Percentiles rank a stretch among this genome's conserved stretches.
Evolutionary conservation across 2,113 vertebrate species (phyloP).

Genomic region (Microcebus murinus): DNA sequence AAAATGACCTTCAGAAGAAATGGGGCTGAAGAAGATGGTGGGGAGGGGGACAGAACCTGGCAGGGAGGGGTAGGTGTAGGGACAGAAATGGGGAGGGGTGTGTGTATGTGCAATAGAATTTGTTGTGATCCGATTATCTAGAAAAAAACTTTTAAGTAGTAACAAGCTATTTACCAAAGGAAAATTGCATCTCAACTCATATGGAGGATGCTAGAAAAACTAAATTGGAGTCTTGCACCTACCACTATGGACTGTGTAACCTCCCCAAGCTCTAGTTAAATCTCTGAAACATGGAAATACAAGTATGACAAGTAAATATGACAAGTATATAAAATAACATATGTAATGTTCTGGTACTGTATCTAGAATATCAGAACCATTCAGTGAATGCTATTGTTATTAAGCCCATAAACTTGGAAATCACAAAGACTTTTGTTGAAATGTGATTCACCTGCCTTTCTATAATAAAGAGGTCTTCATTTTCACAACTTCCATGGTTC

Average conservation of each 20-base stretch:
- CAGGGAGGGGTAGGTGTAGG: background rate
- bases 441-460: background rate
- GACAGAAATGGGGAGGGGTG: fast-evolving
- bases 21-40: background rate
- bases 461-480: background rate
- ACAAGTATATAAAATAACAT: background rate
- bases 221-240: background rate
- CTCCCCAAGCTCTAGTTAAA: background rate
- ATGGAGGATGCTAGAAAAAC: background rate
- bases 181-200: background rate
- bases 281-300: background rate
- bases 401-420: background rate
- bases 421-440: background rate
- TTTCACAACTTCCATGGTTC: background rate
- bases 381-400: background rate
- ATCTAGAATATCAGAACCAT: background rate
- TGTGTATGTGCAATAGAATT: background rate
- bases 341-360: background rate
- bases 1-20: background rate
- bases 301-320: background rate
- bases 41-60: background rate
- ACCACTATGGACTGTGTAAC: background rate
- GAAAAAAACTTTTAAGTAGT: background rate
- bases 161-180: background rate
- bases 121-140: background rate